Percentiles rank a stretch among this genome's conserved stretches.
Evolutionary conservation across 1,140 invertebrate genomes (phyloP).

Genomic region (Eufriesea mexicana): DNA sequence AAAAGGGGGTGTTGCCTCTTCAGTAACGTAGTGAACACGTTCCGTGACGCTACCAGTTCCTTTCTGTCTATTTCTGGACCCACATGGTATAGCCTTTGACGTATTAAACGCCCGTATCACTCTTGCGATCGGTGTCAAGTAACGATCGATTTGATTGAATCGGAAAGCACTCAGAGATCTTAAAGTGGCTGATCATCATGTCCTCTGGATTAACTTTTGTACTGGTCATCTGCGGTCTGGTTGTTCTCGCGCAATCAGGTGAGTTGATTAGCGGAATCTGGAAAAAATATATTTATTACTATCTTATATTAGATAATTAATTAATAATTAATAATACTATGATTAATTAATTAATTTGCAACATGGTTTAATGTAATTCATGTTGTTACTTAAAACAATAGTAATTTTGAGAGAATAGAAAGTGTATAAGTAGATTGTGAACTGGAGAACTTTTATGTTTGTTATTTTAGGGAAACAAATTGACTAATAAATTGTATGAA

Average conservation of each 20-base stretch:
- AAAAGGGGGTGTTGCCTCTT: constrained; percentile 63
- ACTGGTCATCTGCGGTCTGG: constrained; percentile 39
- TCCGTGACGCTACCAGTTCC: constrained; percentile 30
- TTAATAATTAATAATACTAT: not conserved
- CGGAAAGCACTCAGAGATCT: not conserved
- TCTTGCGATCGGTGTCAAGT: not conserved
- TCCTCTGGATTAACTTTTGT: not conserved
- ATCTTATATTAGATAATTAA: not conserved
- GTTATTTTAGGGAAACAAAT: not conserved
- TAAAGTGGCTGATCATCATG: constrained; percentile 32
- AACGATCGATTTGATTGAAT: not conserved
- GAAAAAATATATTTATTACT: no score
- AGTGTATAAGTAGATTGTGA: not conserved
- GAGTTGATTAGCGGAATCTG: not conserved
- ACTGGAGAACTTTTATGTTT: not conserved
- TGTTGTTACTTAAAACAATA: not conserved
- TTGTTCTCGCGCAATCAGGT: constrained; percentile 53
- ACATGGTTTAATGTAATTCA: not conserved
- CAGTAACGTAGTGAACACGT: constrained; percentile 61
- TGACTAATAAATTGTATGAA: not conserved
- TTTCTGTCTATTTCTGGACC: constrained; percentile 1
- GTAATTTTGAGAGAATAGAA: not conserved
- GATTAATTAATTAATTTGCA: not conserved
- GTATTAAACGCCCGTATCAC: not conserved
- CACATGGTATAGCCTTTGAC: not conserved